phyloP scores from a whole-genome alignment of 2,888 invertebrate genomes.

The Adela reaumurella region DNA sequence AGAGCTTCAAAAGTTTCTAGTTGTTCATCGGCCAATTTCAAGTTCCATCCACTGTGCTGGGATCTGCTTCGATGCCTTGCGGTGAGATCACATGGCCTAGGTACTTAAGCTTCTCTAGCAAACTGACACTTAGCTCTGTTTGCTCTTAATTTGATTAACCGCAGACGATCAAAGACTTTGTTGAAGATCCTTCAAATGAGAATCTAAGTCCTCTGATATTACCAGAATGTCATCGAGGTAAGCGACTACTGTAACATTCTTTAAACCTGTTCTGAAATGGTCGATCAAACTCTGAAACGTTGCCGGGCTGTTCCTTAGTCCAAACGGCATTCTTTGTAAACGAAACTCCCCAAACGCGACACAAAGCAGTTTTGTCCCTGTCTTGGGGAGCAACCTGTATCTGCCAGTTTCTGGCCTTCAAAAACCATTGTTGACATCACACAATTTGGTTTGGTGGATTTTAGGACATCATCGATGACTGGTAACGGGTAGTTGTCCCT shows the following conservation, averaged over 20 bases:
- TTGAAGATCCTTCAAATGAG: slow-evolving; percentile 11
- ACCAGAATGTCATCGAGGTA: slow-evolving; percentile 15
- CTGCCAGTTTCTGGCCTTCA: slow-evolving; percentile 24
- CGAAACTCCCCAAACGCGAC: slow-evolving; percentile 15
- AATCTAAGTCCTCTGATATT: slow-evolving; percentile 11
- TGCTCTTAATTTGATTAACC: slow-evolving; percentile 7
- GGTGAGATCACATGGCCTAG: background rate
- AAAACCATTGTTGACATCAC: slow-evolving; percentile 20
- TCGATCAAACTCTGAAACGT: slow-evolving; percentile 14
- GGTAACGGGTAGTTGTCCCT: slow-evolving; percentile 18
- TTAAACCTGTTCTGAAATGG: slow-evolving; percentile 9
- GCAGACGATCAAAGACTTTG: slow-evolving; percentile 7
- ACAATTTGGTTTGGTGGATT: slow-evolving; percentile 14
- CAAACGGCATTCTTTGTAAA: slow-evolving; percentile 16
- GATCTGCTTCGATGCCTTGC: background rate
- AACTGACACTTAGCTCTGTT: slow-evolving; percentile 6
- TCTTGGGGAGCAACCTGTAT: slow-evolving; percentile 12
- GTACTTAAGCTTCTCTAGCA: background rate
- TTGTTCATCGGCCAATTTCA: slow-evolving; percentile 8
- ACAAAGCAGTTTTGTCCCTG: slow-evolving; percentile 12
- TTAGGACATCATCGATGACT: slow-evolving; percentile 20
- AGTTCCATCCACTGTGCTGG: slow-evolving; percentile 2
- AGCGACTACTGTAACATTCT: slow-evolving; percentile 7
- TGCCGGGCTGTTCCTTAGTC: slow-evolving; percentile 14
- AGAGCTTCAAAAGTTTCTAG: slow-evolving; percentile 11